These are phyloP conservation scores for Hyposoter didymator DNA, from an alignment of 2,888 invertebrate species.

Conservation along the genomic window DNA sequence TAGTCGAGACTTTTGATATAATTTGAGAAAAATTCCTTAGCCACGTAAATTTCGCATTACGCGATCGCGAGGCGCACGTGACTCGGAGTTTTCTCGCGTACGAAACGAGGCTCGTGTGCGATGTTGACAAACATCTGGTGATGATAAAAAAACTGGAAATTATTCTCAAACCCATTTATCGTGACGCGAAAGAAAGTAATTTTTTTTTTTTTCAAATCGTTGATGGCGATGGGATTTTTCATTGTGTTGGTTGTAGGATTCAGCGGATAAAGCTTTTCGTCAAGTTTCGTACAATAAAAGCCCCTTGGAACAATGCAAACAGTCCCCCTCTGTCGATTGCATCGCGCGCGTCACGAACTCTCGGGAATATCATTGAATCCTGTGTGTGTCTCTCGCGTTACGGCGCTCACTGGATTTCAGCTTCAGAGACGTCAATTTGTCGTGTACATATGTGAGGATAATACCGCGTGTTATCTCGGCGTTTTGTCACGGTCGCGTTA, in stretches of 20 bases:
- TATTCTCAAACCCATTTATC: neutral
- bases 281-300: constrained; percentile 1
- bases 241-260: neutral
- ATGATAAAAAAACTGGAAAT: neutral
- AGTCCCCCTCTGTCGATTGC: constrained; percentile 34
- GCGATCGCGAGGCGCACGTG: neutral
- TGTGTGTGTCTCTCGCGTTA: constrained; percentile 24
- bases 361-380: constrained; percentile 44
- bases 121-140: neutral
- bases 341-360: constrained; percentile 31
- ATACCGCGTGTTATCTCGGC: neutral
- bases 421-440: constrained; percentile 3
- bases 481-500: constrained; percentile 25
- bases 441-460: neutral
- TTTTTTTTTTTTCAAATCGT: neutral
- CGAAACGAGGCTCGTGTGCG: neutral
- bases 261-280: constrained; percentile 14
- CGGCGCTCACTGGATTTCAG: constrained; percentile 2
- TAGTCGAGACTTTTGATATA: neutral
- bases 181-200: neutral
- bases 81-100: neutral
- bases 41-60: neutral
- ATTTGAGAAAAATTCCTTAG: too few species aligned
- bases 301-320: constrained; percentile 6
- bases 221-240: neutral